Evolutionary conservation across 1,140 invertebrate genomes (phyloP).

Genomic region (Hestina assimilis): DNA sequence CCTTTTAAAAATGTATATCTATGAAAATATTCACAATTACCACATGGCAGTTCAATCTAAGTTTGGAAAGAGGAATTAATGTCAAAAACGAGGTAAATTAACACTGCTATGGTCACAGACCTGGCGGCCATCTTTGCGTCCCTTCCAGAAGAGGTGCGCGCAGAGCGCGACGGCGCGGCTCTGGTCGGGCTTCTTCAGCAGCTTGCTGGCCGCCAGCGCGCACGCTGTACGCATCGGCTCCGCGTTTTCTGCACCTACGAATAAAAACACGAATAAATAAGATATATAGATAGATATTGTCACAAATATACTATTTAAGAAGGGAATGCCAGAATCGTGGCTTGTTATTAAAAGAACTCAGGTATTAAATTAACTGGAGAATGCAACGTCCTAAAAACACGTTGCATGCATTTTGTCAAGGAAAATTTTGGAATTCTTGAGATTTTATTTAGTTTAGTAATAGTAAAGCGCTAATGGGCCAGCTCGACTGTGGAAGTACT

Average conservation of each 20-base stretch:
- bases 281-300: not conserved
- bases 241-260: conserved; percentile 92
- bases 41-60: no score
- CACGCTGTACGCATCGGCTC: conserved; percentile 97
- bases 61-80: no score
- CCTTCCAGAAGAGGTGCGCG: conserved; percentile 98
- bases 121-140: conserved; percentile 66
- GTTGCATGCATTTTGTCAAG: no score
- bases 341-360: not conserved
- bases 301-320: not conserved
- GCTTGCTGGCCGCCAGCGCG: conserved; percentile 94
- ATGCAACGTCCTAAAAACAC: no score
- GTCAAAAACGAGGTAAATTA: not conserved
- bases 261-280: not conserved
- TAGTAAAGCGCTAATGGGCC: no score
- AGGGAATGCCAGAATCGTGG: no score
- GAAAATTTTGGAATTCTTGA: no score
- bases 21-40: no score
- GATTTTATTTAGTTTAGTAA: no score
- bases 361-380: no score
- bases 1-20: no score
- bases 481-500: no score
- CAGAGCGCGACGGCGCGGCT: conserved; percentile 94
- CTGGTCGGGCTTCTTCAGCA: conserved; percentile 98
- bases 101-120: conserved; percentile 23